Percentiles rank a stretch among this genome's conserved stretches.
These are phyloP conservation scores for Caenorhabditis drosophilae DNA, from an alignment of 2,888 invertebrate species.

Conservation along the genomic window DNA sequence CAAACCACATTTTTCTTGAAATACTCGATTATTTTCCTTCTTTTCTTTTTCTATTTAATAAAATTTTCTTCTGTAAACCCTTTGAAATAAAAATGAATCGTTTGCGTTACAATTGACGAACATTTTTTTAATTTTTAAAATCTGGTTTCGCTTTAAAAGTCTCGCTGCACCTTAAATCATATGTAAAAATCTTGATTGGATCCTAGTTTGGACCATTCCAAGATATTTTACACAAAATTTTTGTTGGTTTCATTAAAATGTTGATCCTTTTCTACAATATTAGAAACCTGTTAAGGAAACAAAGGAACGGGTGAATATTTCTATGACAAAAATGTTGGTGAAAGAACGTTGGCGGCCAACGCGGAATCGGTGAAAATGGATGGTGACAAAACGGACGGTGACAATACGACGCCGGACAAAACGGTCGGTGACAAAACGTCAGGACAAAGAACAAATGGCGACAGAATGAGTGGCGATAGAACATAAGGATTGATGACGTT, in stretches of 20 bases:
- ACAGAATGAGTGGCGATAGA: constrained; percentile 47
- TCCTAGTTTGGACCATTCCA: too few relatives aligned
- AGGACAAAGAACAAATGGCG: constrained; percentile 50
- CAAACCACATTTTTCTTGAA: not conserved
- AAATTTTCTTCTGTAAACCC: too few relatives aligned
- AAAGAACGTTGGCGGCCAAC: constrained; percentile 48
- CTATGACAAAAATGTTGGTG: constrained; percentile 52
- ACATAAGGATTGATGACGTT: constrained; percentile 64
- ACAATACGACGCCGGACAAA: constrained; percentile 47
- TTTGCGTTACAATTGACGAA: too few relatives aligned
- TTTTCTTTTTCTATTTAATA: too few relatives aligned
- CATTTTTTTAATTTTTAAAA: too few relatives aligned
- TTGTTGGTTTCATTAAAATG: not conserved
- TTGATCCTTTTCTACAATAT: too few relatives aligned
- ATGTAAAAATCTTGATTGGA: too few relatives aligned
- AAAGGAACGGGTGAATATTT: not conserved
- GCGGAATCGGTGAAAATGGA: constrained; percentile 56
- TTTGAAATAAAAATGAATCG: too few relatives aligned
- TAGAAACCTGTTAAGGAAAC: not conserved
- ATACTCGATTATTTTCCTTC: not conserved
- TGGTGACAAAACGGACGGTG: constrained; percentile 51
- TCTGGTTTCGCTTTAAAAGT: too few relatives aligned
- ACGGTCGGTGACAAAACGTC: constrained; percentile 55
- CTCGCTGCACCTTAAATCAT: too few relatives aligned
- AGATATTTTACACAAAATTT: too few relatives aligned